Percentiles rank a stretch among this genome's conserved stretches.
Conservation (phyloP, 2,888 invertebrate genomes). For the Tuberolachnus salignus region DNA sequence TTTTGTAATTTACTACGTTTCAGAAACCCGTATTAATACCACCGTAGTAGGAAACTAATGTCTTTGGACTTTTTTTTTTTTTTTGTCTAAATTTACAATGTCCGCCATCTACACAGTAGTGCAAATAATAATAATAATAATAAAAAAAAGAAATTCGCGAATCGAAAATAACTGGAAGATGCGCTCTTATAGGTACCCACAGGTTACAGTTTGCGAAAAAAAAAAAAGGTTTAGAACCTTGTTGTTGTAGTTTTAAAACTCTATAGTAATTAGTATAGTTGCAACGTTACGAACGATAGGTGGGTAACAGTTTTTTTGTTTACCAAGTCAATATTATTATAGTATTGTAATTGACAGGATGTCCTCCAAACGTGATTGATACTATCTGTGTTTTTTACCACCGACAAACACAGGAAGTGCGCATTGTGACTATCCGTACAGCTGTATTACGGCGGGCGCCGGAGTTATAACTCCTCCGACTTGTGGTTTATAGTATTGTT, state of each 20-base stretch:
- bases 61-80: neutral
- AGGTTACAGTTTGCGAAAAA: too few species aligned
- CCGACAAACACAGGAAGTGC: constrained; percentile 49
- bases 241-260: too few species aligned
- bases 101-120: too few species aligned
- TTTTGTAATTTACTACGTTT: neutral
- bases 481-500: constrained; percentile 24
- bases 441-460: neutral
- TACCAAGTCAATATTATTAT: constrained; percentile 12
- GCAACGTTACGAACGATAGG: neutral
- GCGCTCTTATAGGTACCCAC: too few species aligned
- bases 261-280: too few species aligned
- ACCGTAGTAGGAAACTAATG: neutral
- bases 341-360: constrained; percentile 54
- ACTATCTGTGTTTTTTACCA: constrained; percentile 46
- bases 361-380: constrained; percentile 54
- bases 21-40: neutral
- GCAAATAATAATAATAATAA: neutral
- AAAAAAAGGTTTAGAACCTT: too few species aligned
- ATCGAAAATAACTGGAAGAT: too few species aligned
- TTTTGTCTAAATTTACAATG: neutral
- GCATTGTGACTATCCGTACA: constrained; percentile 47
- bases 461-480: neutral
- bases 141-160: neutral
- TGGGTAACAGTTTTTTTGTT: too few species aligned